Base-by-base conservation (phyloP, 2,888 invertebrate species). In the Chromoteleia sp. region DNA sequence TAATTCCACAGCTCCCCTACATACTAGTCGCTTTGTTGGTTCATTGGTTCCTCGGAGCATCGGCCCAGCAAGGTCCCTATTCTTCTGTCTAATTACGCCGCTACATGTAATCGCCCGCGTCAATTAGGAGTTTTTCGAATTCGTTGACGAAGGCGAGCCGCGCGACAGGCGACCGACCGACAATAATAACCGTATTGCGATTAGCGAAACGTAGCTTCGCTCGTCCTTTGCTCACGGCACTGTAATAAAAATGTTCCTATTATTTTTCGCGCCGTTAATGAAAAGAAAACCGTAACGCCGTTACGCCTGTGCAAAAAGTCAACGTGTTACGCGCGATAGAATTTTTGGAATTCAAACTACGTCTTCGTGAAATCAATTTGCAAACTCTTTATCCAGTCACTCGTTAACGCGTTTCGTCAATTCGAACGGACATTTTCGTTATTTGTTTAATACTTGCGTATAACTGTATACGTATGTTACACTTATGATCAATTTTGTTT, bases 41-140 rank as follows among this genome's bases (percentile, higher is more conserved):
- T 77, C 77, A 70, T 77, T 70, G 77, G 77, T 77, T 77, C 70
- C 50, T 63, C 70, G 70, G 77, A 77, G 61, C 77, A 77, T 77
- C 70, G 77, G 70, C 54, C 68, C 68, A 54, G 61, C 61, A 56
- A 77, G 70, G 59, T 59, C 59, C 59, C 68, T 30, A 77, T 77
- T 77, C 77, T 70, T 77, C 63, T 77, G 70, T 70, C 70, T 70
- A 70, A 77, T 77, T 77, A 77, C 77, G 63, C 36, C 33, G 77
- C 58, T 58, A 30, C 77, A 63, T 58, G 77, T 77, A 77, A 77
- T 77, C 77, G 77, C 50, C 25, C 70, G 70, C 68, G 77, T 77
- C 77, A 61, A 77, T 77, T 77, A 77, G 77, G 54, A 61, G 39
- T 75, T 75, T 75, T 75, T 75, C 74, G 48, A 56, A 75, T 65